phyloP scores from a whole-genome alignment of 2,797 vertebrate genomes.

The Leptatherina wallacei region DNA sequence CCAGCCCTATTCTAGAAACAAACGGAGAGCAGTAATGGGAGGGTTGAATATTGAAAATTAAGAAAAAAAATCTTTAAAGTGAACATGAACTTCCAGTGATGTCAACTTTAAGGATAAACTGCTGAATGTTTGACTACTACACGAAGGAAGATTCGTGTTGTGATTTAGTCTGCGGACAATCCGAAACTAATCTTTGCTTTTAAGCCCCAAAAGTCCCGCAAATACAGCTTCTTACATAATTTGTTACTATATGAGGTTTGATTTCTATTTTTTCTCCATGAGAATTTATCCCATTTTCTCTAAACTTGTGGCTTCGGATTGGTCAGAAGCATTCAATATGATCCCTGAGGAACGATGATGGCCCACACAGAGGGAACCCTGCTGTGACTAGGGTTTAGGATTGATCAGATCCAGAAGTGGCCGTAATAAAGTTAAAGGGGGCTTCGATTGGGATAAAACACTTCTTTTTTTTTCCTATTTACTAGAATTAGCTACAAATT shows the following conservation, averaged over 20 bases:
- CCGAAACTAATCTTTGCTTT: not conserved
- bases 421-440: not conserved
- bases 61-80: not conserved
- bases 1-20: not conserved
- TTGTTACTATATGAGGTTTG: not conserved
- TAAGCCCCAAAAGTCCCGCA: not conserved
- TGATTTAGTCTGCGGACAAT: not conserved
- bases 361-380: not conserved
- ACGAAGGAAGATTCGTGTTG: not conserved
- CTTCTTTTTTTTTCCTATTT: too few species aligned
- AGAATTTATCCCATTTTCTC: not conserved
- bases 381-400: not conserved
- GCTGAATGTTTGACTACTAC: not conserved
- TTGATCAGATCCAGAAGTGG: not conserved
- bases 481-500: too few species aligned
- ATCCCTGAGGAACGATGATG: not conserved
- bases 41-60: not conserved
- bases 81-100: not conserved
- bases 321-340: not conserved
- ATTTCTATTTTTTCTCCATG: not conserved
- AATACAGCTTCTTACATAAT: not conserved
- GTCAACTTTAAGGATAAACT: not conserved
- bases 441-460: not conserved
- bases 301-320: not conserved
- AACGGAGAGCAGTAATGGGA: not conserved